Evolutionary conservation across 1,140 invertebrate genomes (phyloP), one percentile per base, ranked within the genome.

Genomic region (Drosophila eugracilis): DNA sequence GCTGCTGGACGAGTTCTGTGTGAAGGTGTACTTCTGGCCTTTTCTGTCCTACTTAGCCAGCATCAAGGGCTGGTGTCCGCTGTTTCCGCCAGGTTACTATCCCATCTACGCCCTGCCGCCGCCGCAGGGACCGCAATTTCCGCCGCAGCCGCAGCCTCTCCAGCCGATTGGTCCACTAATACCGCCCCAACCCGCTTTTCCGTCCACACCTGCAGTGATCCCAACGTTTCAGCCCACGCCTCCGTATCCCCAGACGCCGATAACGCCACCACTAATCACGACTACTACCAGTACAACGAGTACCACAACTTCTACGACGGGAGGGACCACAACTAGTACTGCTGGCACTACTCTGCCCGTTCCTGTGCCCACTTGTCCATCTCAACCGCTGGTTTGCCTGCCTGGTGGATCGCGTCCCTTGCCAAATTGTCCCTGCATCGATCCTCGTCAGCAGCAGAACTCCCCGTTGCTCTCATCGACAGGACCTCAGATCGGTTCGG

Each of bases 21-120:
- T 86, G 24, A 91, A 90, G 77, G 67, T 91, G 37, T 90, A 77
- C 34, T 91, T 90, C 17, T 91, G 86, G 89, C 90, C 90, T 41
- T 85, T 91, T 45, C 74, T 91, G 0, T 89, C 83, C 15, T 89
- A 91, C 22, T 54, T 91, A 62, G 89, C 90, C 19, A 85, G 60
- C 41, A 83, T 91, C 10, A 91, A 91, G 73, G 89, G 89, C 21
- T 72, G 86, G 59, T 91, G 90, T 57, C 86, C 90, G 36, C 32
- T 58, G 15, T 91, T 79, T 69, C 76, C 88, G 41, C 73, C 74
- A 81, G 89, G 79, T 85, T 90, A 77, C 49, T 91, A 90, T 74
- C 88, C 84, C 19, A 53, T 85, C 32, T 88, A 81, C 45, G 75
- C 75, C 10, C 58, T 86, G 37, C 78, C 69, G 14, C 34, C 62